Conservation (phyloP, 92 coral and sea anemone genomes). For the Paramuricea clavata region DNA sequence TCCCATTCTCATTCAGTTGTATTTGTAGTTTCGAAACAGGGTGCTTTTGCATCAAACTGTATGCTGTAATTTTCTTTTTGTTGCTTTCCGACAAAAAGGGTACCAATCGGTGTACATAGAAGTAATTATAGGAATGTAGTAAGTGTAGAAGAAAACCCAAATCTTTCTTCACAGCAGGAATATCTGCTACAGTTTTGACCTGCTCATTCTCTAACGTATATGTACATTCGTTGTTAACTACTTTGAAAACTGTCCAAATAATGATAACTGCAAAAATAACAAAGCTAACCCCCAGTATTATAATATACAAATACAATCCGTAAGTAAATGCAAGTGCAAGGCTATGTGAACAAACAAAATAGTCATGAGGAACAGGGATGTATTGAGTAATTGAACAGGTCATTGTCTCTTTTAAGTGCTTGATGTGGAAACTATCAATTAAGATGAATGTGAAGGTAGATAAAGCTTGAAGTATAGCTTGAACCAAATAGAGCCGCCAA, state of each 20-base stretch:
- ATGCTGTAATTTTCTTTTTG: not conserved
- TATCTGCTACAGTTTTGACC: not conserved
- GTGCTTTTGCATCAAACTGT: not conserved
- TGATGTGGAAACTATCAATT: constrained; percentile 11
- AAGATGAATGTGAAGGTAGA: not conserved
- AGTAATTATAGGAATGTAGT: not conserved
- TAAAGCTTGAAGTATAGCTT: constrained; percentile 12
- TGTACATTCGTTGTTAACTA: constrained; percentile 2
- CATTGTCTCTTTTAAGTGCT: constrained; percentile 27
- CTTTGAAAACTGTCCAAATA: not conserved
- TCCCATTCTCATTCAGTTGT: not conserved
- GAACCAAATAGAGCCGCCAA: constrained; percentile 33
- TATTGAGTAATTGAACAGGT: constrained; percentile 56
- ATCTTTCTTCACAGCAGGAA: not conserved
- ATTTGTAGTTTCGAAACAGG: not conserved
- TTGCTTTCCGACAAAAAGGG: not conserved
- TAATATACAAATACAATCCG: not conserved
- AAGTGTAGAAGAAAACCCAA: constrained; percentile 7
- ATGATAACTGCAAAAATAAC: not conserved
- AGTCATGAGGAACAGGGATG: constrained; percentile 43
- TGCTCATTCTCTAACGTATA: constrained; percentile 26
- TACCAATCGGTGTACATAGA: not conserved
- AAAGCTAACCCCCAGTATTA: not conserved
- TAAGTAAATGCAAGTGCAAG: constrained; percentile 53
- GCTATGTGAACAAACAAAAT: constrained; percentile 63